Evolutionary conservation across 2,888 invertebrate genomes (phyloP).

Genomic region (Ptilodon capucinus): DNA sequence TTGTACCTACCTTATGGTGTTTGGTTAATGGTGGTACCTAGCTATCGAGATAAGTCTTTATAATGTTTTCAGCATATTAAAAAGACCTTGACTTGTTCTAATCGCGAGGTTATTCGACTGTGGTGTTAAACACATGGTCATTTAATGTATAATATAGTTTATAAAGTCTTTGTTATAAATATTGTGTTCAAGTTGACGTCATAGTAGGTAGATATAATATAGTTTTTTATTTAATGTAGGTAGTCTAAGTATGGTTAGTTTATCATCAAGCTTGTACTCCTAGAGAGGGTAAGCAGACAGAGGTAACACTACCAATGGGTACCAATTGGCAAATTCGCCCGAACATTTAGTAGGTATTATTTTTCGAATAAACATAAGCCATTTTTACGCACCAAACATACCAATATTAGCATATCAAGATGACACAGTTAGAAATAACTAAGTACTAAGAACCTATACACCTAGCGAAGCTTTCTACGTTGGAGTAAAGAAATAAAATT

Average conservation of each 20-base stretch:
- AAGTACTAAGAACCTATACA: neutral
- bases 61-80: neutral
- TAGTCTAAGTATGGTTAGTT: no score
- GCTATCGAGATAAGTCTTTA: no score
- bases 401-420: conserved; percentile 1
- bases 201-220: neutral
- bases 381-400: neutral
- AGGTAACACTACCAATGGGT: no score
- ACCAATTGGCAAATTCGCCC: no score
- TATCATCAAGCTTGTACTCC: no score
- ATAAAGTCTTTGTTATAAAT: neutral
- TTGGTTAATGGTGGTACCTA: no score
- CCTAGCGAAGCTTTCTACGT: neutral
- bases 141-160: neutral
- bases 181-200: neutral
- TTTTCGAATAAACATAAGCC: neutral
- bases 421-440: neutral
- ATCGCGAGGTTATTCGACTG: neutral
- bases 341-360: neutral
- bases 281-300: no score
- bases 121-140: neutral
- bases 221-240: neutral
- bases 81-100: neutral
- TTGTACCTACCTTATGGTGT: no score
- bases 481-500: neutral